A percentile compares a stretch with the other conserved stretches of the same genome.
These are phyloP conservation scores for Neoarius graeffei DNA, from an alignment of 2,113 vertebrate genomes.

Conservation along the genomic window DNA sequence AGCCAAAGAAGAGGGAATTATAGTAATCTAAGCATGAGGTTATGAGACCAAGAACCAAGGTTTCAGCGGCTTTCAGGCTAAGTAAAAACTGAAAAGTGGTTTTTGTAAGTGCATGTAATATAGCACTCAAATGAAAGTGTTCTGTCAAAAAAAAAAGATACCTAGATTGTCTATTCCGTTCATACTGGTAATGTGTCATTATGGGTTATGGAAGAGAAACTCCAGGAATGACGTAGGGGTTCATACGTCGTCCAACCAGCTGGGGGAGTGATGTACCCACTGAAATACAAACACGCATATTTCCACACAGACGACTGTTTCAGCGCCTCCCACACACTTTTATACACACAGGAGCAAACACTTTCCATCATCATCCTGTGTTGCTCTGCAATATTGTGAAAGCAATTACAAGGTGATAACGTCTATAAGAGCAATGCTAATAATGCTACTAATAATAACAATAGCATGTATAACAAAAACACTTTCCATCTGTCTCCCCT, in stretches of 20 bases:
- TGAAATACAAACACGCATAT: neutral
- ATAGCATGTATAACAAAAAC: conserved; percentile 1
- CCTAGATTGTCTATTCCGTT: neutral
- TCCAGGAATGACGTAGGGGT: conserved; percentile 40
- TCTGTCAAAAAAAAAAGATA: neutral
- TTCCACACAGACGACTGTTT: conserved; percentile 31
- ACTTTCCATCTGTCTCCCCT: neutral
- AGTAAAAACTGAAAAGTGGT: neutral
- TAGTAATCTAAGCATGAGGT: neutral
- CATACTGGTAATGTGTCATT: neutral
- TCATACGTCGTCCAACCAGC: conserved; percentile 31
- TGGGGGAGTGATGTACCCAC: conserved; percentile 42
- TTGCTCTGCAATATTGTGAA: conserved; percentile 9
- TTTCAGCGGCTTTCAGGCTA: neutral
- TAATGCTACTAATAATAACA: conserved; percentile 29
- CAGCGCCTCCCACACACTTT: neutral
- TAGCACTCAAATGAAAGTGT: no score
- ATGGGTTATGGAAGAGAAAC: conserved; percentile 28
- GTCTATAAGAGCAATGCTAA: conserved; percentile 21
- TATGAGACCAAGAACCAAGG: neutral
- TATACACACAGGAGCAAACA: conserved; percentile 16
- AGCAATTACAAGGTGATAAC: conserved; percentile 22
- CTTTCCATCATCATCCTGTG: neutral
- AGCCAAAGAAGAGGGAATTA: neutral
- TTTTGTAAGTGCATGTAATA: neutral